These are phyloP conservation scores for Dolichomitus sp. DNA, from an alignment of 2,888 invertebrate genomes.

Conservation along the genomic window DNA sequence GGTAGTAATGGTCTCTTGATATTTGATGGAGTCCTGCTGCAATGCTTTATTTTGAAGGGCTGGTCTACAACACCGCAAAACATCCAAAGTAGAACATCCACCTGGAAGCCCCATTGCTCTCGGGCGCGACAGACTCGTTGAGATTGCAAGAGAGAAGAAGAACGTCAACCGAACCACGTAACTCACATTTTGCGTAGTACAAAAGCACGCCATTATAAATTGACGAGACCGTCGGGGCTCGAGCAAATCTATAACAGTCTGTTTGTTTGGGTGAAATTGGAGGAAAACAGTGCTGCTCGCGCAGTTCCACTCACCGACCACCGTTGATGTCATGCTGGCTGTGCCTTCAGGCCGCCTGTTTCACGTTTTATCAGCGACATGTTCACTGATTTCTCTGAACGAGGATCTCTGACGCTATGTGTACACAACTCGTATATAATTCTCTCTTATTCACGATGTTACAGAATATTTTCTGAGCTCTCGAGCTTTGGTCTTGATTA, in stretches of 20 bases:
- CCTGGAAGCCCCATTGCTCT: conserved; percentile 12
- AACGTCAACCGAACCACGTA: conserved; percentile 44
- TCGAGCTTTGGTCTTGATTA: conserved; percentile 13
- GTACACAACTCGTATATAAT: conserved; percentile 18
- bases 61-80: neutral
- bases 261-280: conserved; percentile 82
- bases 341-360: conserved; percentile 52
- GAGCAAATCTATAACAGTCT: conserved; percentile 79
- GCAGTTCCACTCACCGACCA: conserved; percentile 67
- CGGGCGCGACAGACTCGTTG: conserved; percentile 19
- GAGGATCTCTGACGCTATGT: neutral
- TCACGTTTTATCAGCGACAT: conserved; percentile 56
- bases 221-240: conserved; percentile 72
- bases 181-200: conserved; percentile 72
- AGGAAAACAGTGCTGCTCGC: conserved; percentile 79
- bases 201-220: conserved; percentile 78
- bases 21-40: conserved; percentile 65
- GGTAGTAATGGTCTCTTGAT: conserved; percentile 76
- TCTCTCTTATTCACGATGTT: conserved; percentile 24
- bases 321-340: conserved; percentile 63
- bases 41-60: conserved; percentile 14
- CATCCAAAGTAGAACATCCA: conserved; percentile 18
- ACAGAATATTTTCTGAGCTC: conserved; percentile 22
- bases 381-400: conserved; percentile 40
- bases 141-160: neutral